Evolutionary conservation across 2,888 invertebrate genomes (phyloP), one percentile per base, ranked within the genome.

Genomic region (Drosophila mimetica): DNA sequence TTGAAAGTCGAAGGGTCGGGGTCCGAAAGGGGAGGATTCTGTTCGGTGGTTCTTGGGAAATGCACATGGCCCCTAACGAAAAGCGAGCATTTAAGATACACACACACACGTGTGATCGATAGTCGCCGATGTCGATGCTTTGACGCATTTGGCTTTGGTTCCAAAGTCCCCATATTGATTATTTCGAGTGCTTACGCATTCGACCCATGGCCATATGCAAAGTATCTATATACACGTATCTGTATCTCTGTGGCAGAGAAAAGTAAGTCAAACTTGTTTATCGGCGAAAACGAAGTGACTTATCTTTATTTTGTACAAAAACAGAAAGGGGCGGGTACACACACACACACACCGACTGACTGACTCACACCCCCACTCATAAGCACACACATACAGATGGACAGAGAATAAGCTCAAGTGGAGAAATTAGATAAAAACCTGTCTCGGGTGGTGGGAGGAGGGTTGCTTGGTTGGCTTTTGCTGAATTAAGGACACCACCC

Each of bases 391-490:
- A 53, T 36, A 61, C n/a, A 66, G 42, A 36, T 61, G 57, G 41
- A 34, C 51, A 71, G 70, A 47, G 63, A 76, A 77, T 69, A 77
- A 81, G 77, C 70, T 71, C 65, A 86, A 83, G 86, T 77, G 84
- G 84, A 85, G 88, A 85, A 85, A 88, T 85, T 86, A 85, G 84
- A 85, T 85, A 80, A 88, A 86, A 75, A 88, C 88, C 73, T 78
- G 78, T 88, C 82, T 82, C 66, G 39, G 44, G 47, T 18, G 46
- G 59, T 69, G 72, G 78, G 36, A 8, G 36, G 4, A 14, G 42
- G 71, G 69, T 54, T 74, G 22, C n/a, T n/a, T n/a, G n/a, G n/a
- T 11, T 52, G 61, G 60, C 71, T 52, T 59, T 42, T 25, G 84
- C 83, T 84, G 88, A 86, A 82, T 82, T 72, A 76, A 77, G 66